phyloP scores from a whole-genome alignment of 1,140 invertebrate species.

The Diorhabda elongata region DNA sequence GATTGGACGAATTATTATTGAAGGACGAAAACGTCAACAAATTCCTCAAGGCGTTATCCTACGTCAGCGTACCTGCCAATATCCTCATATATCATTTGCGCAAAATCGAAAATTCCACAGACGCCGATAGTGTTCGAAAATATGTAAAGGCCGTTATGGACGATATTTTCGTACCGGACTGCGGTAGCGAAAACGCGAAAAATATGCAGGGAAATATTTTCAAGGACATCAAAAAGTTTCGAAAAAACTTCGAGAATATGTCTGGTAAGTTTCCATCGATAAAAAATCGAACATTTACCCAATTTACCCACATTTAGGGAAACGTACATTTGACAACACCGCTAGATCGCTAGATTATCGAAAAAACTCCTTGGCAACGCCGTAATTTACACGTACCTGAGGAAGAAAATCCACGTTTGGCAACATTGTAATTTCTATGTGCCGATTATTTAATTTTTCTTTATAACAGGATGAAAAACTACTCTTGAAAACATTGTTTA shows the following conservation, averaged over 20 bases:
- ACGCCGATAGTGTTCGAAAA: slow-evolving; percentile 20
- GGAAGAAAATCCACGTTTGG: too few relatives aligned
- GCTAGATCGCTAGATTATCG: too few relatives aligned
- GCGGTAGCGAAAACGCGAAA: slow-evolving; percentile 22
- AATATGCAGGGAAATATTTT: slow-evolving; percentile 40
- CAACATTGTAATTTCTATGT: too few relatives aligned
- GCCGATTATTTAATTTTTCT: too few relatives aligned
- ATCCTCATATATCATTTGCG: slow-evolving; percentile 46
- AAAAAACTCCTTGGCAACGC: too few relatives aligned
- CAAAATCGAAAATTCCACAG: slow-evolving; percentile 23
- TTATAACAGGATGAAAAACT: too few relatives aligned
- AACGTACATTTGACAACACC: too few relatives aligned
- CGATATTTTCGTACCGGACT: slow-evolving; percentile 20
- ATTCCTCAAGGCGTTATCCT: slow-evolving; percentile 51
- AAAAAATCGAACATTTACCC: too few relatives aligned
- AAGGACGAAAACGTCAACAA: slow-evolving; percentile 39
- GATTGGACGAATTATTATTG: slow-evolving; percentile 42
- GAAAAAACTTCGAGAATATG: slow-evolving; percentile 23
- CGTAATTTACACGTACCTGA: too few relatives aligned
- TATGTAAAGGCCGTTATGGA: slow-evolving; percentile 22
- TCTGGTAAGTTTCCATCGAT: background rate
- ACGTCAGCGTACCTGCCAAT: slow-evolving; percentile 48
- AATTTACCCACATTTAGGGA: too few relatives aligned
- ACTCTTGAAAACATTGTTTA: too few relatives aligned
- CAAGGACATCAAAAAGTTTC: slow-evolving; percentile 30